A percentile compares a stretch with the other conserved stretches of the same genome.
Conservation (phyloP, 2,888 invertebrate genomes). For the Heliconius charithonia region DNA sequence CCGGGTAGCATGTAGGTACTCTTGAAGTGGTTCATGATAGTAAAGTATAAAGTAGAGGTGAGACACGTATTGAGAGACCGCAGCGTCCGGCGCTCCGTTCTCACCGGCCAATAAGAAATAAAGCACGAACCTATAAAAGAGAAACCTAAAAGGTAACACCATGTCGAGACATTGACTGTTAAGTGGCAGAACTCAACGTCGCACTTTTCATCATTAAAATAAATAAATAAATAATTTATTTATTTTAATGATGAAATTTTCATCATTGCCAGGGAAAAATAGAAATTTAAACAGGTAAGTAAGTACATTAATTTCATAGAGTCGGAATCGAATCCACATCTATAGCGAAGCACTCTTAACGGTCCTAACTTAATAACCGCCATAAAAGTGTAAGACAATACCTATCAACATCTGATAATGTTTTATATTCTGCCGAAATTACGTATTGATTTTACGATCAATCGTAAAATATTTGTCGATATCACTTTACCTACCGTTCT, state of each 20-base stretch:
- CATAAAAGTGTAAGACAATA: conserved; percentile 32
- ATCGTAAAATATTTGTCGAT: conserved; percentile 26
- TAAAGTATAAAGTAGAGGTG: too few species aligned
- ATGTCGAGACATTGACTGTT: too few species aligned
- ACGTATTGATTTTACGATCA: conserved; percentile 34
- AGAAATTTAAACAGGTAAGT: neutral
- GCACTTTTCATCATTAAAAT: neutral
- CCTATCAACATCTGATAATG: conserved; percentile 4
- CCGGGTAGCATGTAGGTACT: too few species aligned
- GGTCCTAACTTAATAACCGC: neutral
- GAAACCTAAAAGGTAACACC: too few species aligned
- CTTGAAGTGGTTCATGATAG: neutral
- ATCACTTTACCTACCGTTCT: conserved; percentile 15
- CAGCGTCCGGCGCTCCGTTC: too few species aligned
- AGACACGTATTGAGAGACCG: too few species aligned
- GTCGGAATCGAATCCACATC: neutral
- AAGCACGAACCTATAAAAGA: too few species aligned
- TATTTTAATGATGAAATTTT: too few species aligned
- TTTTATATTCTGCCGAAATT: conserved; percentile 24
- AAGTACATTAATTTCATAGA: neutral
- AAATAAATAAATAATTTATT: too few species aligned
- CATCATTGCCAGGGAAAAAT: neutral
- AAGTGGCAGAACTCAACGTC: too few species aligned
- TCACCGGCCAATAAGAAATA: too few species aligned
- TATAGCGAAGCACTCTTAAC: neutral